Evolutionary conservation across 35 echinoderm and acorn worm genomes (phyloP).

Genomic region (Lytechinus variegatus): DNA sequence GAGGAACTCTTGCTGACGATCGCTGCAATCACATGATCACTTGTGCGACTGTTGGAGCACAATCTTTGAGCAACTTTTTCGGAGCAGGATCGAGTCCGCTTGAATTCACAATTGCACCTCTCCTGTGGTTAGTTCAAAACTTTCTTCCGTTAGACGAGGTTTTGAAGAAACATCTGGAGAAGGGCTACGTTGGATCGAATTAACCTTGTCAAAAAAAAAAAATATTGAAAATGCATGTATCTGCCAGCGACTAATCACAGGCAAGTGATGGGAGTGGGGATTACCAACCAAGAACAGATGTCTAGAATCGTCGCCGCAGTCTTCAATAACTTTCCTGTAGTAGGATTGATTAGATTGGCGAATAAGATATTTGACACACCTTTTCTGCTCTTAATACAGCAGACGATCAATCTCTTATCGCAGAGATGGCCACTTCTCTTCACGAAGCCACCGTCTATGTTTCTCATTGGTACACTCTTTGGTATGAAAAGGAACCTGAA

Average conservation of each 20-base stretch:
- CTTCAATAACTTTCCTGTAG: constrained; percentile 33
- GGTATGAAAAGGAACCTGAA: constrained; percentile 31
- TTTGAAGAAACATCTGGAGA: no score
- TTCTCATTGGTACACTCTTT: constrained; percentile 39
- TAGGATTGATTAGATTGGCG: not conserved
- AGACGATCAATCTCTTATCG: constrained; percentile 54
- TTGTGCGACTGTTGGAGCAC: no score
- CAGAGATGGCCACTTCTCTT: not conserved
- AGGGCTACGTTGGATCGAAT: no score
- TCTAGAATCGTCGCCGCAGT: constrained; percentile 23
- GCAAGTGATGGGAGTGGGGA: not conserved
- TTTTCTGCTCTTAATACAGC: constrained; percentile 38
- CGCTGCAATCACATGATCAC: no score
- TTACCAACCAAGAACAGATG: constrained; percentile 39
- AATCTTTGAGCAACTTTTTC: no score
- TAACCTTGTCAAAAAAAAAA: no score
- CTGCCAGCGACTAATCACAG: not conserved
- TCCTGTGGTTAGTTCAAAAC: no score
- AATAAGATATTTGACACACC: constrained; percentile 43
- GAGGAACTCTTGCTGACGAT: no score
- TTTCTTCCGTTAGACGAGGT: no score
- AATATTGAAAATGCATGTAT: not conserved
- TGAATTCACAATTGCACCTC: no score
- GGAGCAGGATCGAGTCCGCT: no score
- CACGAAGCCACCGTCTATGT: not conserved